These are phyloP conservation scores for Nomada ruficornis DNA, from an alignment of 2,888 invertebrate genomes.

Conservation along the genomic window DNA sequence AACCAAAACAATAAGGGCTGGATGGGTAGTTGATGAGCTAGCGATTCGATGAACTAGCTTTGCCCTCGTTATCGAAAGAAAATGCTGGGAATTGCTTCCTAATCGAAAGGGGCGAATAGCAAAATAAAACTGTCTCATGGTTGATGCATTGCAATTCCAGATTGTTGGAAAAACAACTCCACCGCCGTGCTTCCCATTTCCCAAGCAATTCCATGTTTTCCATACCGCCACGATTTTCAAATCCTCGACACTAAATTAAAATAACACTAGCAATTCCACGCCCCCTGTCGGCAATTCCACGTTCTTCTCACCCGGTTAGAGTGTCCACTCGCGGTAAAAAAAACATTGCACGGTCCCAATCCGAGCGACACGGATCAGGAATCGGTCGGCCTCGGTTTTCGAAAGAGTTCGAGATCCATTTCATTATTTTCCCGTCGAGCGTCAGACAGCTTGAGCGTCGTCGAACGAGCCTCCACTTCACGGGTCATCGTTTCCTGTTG, in stretches of 20 bases:
- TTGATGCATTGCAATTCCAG: too few relatives aligned
- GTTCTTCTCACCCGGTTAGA: too few relatives aligned
- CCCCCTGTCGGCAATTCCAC: not conserved
- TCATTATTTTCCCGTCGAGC: not conserved
- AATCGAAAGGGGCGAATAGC: too few relatives aligned
- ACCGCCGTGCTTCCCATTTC: not conserved
- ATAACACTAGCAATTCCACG: too few relatives aligned
- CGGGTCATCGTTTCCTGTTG: conserved; percentile 83
- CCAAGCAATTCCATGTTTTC: conserved; percentile 9
- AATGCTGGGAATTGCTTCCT: too few relatives aligned
- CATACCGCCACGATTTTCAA: not conserved
- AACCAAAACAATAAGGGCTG: too few relatives aligned
- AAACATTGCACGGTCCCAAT: too few relatives aligned
- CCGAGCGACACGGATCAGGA: not conserved
- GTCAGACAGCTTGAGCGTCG: not conserved
- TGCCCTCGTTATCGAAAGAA: too few relatives aligned
- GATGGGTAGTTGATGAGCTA: too few relatives aligned
- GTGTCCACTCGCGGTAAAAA: not conserved
- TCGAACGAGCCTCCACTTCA: conserved; percentile 37
- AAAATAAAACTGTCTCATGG: too few relatives aligned
- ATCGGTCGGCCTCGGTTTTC: not conserved
- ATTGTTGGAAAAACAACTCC: not conserved
- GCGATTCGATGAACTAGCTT: too few relatives aligned
- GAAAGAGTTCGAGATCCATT: not conserved
- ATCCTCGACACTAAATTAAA: too few relatives aligned